Evolutionary conservation across 2,797 vertebrate species (phyloP), one percentile per base, ranked within the genome.

Genomic region (Anniella stebbinsi): DNA sequence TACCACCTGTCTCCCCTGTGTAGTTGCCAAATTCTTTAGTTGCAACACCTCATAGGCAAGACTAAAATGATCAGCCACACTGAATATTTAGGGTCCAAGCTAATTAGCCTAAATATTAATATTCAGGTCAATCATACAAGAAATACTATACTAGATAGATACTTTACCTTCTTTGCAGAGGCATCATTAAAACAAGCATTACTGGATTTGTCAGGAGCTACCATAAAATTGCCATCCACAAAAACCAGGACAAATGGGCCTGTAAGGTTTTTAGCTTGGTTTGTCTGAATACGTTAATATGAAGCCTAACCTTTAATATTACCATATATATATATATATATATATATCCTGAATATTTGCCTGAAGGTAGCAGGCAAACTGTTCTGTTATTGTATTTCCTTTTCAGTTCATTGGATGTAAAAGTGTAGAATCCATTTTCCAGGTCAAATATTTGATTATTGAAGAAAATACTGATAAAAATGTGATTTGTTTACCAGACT

Each of bases 311-410:
- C 48, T 73, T 17, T 48, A 38, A 63, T 72, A n/a, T 38, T 80
- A n/a, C n/a, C n/a, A n/a, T n/a, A n/a, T n/a, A n/a, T n/a, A n/a
- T n/a, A n/a, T n/a, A n/a, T n/a, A n/a, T n/a, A n/a, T n/a, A n/a
- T n/a, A n/a, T n/a, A n/a, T n/a, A n/a, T n/a, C n/a, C n/a, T n/a
- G 93, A 93, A 89, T 92, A 95, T 88, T 92, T 88, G 36, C 72
- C 88, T 63, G 36, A 77, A 84, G 0, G 36, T 28, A 66, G 3
- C 30, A 94, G 54, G 66, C 0, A 2, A 51, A 88, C 91, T 72
- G 77, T 80, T 51, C 21, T 60, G 80, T 67, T 63, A 87, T 91
- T 76, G 2, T 72, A 25, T 92, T 92, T 82, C 70, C 76, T 67
- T 80, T 76, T 87, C 82, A 48, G 38, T 87, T 76, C 7, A 13